Base-by-base conservation (phyloP, 2,797 vertebrate species). In the Psittacula echo region DNA sequence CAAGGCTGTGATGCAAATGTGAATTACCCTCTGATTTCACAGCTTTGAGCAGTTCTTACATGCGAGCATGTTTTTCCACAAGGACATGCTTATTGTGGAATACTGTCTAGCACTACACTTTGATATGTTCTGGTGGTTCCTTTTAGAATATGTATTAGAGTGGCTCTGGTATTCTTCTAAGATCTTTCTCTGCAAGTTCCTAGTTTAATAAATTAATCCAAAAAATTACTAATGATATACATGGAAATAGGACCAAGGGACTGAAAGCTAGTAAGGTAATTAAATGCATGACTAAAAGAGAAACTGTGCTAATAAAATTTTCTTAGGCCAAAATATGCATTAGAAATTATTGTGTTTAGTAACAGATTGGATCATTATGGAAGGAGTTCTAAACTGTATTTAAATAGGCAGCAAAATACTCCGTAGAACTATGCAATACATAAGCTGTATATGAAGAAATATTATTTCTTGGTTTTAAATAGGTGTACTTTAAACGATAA, bases 281-380 rank as follows among this genome's bases (percentile, higher is more conserved):
- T 93, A 72, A 85, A 85, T 95, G 89, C 41, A 53, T 87, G 77
- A 62, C 47, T 93, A 88, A 95, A 82, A 60, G 58, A 91, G 47
- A 87, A 88, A 72, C 39, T 68, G 21, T 73, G 18, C 39, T 93
- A 86, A 93, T 91, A 84, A 86, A 91, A 62, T 8, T 17, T 67
- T 76, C 61, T 93, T 85, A 32, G 47, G 45, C 24, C 76, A 94
- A 94, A 86, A 81, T 65, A 77, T 47, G 26, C 53, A n/a, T 90
- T 94, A 88, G 62, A 83, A 96, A 85, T 91, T 66, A 54, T 2
- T 86, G 12, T 79, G 14, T 53, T 87, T 82, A 85, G 64, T 27
- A 90, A 76, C 53, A 85, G 37, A 60, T 65, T 11, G 24, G 34
- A 37, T 84, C 89, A 65, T 81, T 86, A 42, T 62, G 27, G 20